A percentile compares a stretch with the other conserved stretches of the same genome.
These are phyloP conservation scores for Sthenelais limicola DNA, from an alignment of 2,888 invertebrate genomes.

Conservation along the genomic window DNA sequence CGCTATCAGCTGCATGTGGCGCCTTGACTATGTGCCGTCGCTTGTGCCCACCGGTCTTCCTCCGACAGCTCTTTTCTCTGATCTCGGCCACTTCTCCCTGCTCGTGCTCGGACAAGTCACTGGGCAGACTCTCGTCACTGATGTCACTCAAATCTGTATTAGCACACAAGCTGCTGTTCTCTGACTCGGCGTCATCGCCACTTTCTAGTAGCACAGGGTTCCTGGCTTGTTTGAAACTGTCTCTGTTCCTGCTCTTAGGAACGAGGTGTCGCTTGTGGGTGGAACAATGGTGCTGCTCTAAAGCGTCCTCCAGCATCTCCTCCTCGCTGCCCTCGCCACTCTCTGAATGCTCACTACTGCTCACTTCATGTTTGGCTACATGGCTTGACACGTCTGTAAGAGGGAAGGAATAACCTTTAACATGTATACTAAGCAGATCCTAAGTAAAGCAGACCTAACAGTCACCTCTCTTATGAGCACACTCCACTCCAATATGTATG, in stretches of 20 bases:
- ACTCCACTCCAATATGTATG: too few relatives aligned
- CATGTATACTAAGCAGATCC: too few relatives aligned
- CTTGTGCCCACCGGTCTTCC: constrained; percentile 9
- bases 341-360: constrained; percentile 47
- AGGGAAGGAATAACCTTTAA: too few relatives aligned
- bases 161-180: constrained; percentile 53
- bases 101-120: constrained; percentile 51
- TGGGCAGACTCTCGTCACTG: constrained; percentile 59
- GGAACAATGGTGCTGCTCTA: background rate
- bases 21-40: constrained; percentile 42
- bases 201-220: constrained; percentile 21
- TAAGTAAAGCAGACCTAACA: too few relatives aligned
- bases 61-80: background rate
- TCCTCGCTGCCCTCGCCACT: constrained; percentile 41
- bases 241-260: background rate
- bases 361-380: constrained; percentile 32
- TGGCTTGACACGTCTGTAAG: constrained; percentile 20
- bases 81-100: constrained; percentile 42
- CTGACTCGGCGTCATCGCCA: constrained; percentile 39
- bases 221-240: background rate
- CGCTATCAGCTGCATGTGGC: constrained; percentile 53
- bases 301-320: constrained; percentile 19
- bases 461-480: too few relatives aligned
- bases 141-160: constrained; percentile 66
- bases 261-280: constrained; percentile 23